Conservation (phyloP, 1,140 invertebrate genomes). For the Episyrphus balteatus region DNA sequence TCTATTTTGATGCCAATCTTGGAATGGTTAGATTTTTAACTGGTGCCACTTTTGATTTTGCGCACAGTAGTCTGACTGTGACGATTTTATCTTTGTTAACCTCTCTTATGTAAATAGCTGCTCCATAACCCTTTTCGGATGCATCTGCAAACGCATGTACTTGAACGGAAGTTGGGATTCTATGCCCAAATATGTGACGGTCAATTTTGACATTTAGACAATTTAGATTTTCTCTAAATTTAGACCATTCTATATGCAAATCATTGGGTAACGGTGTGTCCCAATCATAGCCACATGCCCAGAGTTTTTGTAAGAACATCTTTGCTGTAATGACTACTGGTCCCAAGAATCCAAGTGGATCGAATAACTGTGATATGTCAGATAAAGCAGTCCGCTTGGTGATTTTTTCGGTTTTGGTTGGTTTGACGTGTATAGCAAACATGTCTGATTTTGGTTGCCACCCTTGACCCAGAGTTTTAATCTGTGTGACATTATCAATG, state of each 20-base stretch:
- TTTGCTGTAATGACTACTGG: constrained; percentile 28
- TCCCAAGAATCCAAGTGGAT: constrained; percentile 31
- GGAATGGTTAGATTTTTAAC: constrained; percentile 5
- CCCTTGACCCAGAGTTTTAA: too few species aligned
- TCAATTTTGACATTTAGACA: constrained; percentile 9
- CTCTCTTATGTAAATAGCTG: constrained; percentile 23
- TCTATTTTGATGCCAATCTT: constrained; percentile 2
- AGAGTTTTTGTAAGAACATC: constrained; percentile 33
- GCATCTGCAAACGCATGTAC: constrained; percentile 28
- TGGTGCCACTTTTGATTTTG: constrained; percentile 7
- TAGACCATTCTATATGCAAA: constrained; percentile 12
- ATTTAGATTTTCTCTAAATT: constrained; percentile 9
- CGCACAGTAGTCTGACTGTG: constrained; percentile 1
- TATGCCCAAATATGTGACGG: neutral
- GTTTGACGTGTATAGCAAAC: too few species aligned
- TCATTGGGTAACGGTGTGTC: constrained; percentile 15
- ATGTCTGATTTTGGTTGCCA: too few species aligned
- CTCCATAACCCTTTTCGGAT: constrained; percentile 23
- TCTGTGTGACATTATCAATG: too few species aligned
- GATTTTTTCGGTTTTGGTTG: neutral
- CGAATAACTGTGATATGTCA: constrained; percentile 24
- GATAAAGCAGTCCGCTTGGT: constrained; percentile 22
- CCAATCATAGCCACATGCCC: constrained; percentile 23
- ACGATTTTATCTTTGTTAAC: neutral
- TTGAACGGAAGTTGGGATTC: constrained; percentile 2